These are phyloP conservation scores for Nettapus auritus DNA, from an alignment of 2,113 vertebrate genomes.

Conservation along the genomic window DNA sequence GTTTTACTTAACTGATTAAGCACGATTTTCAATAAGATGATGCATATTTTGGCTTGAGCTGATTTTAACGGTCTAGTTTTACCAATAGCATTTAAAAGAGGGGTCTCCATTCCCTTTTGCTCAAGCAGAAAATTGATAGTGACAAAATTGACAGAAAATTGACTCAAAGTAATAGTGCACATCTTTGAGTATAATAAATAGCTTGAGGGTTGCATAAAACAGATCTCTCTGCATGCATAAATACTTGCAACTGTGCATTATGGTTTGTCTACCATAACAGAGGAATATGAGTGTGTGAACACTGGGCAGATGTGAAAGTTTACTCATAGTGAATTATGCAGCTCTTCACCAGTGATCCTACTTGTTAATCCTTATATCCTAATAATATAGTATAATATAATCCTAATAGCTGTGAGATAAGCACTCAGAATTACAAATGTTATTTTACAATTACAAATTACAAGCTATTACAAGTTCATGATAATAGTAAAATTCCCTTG, in stretches of 20 bases:
- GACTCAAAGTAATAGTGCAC: background rate
- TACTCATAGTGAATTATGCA: background rate
- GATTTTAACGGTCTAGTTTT: background rate
- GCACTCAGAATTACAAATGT: background rate
- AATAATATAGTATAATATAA: no score
- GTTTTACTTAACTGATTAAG: background rate
- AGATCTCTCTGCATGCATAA: background rate
- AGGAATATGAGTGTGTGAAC: background rate
- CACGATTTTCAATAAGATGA: background rate
- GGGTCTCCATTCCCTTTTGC: background rate
- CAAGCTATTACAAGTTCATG: background rate
- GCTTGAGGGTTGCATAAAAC: background rate
- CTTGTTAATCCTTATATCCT: background rate
- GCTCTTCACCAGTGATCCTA: background rate
- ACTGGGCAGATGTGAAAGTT: background rate
- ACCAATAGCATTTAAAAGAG: background rate
- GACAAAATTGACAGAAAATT: no score
- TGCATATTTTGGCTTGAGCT: background rate
- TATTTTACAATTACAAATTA: no score
- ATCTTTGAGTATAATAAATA: background rate
- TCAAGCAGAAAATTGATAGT: background rate
- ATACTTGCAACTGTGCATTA: background rate
- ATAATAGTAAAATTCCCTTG: background rate
- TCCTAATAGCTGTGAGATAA: background rate
- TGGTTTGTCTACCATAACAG: background rate